Conservation (phyloP, 2,888 invertebrate species). For the Cephonodes hylas region DNA sequence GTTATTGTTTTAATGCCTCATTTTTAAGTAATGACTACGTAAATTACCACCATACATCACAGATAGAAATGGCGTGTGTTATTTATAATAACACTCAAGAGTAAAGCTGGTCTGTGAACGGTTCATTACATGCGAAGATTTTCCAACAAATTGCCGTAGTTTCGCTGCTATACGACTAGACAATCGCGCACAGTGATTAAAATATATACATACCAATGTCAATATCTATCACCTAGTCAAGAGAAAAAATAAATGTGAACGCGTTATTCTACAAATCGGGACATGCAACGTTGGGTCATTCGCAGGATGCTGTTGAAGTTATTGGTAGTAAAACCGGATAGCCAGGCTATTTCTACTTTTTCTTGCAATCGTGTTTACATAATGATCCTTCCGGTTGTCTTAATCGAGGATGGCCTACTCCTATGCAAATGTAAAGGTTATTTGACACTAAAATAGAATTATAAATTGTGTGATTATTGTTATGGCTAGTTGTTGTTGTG, state of each 20-base stretch:
- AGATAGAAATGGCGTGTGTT: constrained; percentile 6
- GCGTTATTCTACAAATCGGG: constrained; percentile 46
- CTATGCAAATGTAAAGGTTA: constrained; percentile 36
- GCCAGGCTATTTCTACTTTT: constrained; percentile 49
- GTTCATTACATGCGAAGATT: not conserved
- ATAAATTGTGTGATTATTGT: constrained; percentile 43
- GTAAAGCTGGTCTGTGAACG: not conserved
- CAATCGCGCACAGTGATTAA: not conserved
- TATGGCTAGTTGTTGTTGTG: constrained; percentile 34
- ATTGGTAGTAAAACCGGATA: constrained; percentile 49
- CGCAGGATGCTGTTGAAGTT: constrained; percentile 50
- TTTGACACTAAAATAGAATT: constrained; percentile 35
- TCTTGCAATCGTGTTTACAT: constrained; percentile 50
- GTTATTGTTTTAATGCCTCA: not conserved
- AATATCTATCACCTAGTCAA: not conserved
- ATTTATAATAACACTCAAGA: not conserved
- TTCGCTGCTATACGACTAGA: not conserved
- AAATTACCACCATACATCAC: not conserved
- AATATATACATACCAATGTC: not conserved
- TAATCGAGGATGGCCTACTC: constrained; percentile 40
- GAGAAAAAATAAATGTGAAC: constrained; percentile 31
- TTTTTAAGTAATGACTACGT: not conserved
- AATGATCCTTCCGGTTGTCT: constrained; percentile 47
- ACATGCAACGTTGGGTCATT: constrained; percentile 40
- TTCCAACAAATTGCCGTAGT: not conserved